Evolutionary conservation across 2,888 invertebrate genomes (phyloP).

Genomic region (Endomychus coccineus): DNA sequence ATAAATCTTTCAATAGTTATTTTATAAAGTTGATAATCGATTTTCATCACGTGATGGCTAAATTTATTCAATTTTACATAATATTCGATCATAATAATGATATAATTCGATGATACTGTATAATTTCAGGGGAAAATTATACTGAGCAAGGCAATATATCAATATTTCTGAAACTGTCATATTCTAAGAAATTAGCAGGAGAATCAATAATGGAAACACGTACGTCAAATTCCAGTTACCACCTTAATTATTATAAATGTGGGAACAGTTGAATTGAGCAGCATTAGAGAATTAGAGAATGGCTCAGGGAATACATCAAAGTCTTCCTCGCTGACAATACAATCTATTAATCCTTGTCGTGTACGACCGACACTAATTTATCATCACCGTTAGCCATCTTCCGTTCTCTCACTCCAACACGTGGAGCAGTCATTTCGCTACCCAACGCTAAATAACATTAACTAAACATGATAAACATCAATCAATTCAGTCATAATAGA

Average conservation of each 20-base stretch:
- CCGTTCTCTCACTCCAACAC: slow-evolving; percentile 27
- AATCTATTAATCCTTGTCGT: slow-evolving; percentile 43
- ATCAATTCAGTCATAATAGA: slow-evolving; percentile 34
- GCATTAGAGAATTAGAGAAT: slow-evolving; percentile 37
- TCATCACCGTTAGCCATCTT: slow-evolving; percentile 33
- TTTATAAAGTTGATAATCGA: too few relatives aligned
- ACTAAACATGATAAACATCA: slow-evolving; percentile 35
- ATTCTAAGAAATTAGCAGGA: too few relatives aligned
- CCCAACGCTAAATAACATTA: slow-evolving; percentile 36
- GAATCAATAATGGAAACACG: too few relatives aligned
- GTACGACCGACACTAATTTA: slow-evolving; percentile 40
- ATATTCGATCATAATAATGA: too few relatives aligned
- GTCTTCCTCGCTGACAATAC: slow-evolving; percentile 41
- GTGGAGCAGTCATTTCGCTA: too few relatives aligned
- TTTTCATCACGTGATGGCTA: too few relatives aligned
- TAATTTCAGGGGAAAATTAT: too few relatives aligned
- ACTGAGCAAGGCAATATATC: too few relatives aligned
- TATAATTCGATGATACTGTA: too few relatives aligned
- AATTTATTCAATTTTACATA: too few relatives aligned
- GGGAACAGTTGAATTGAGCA: slow-evolving; percentile 40
- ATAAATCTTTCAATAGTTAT: too few relatives aligned
- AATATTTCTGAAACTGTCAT: too few relatives aligned
- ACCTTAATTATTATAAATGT: slow-evolving; percentile 38
- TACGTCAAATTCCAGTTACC: slow-evolving; percentile 18
- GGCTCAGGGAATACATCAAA: slow-evolving; percentile 40